Evolutionary conservation across 2,797 vertebrate genomes (phyloP).

Genomic region (Smutsia gigantea): DNA sequence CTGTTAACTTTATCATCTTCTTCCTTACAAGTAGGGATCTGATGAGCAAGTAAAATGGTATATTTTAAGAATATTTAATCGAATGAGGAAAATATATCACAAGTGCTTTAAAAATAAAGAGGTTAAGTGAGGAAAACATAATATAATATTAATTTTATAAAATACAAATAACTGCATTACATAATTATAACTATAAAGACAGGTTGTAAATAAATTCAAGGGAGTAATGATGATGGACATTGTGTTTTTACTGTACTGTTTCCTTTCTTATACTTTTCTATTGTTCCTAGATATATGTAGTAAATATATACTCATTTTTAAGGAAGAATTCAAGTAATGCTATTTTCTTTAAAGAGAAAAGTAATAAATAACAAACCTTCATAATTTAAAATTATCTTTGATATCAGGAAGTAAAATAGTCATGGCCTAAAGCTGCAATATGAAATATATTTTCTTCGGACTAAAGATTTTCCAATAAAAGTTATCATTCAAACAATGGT

Average conservation of each 20-base stretch:
- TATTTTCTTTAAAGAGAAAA: not conserved
- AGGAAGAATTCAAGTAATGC: not conserved
- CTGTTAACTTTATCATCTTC: not conserved
- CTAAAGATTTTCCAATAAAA: not conserved
- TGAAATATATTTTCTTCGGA: not conserved
- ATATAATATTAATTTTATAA: not conserved
- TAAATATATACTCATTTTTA: not conserved
- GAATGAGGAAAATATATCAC: not conserved
- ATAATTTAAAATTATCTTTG: not conserved
- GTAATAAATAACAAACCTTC: not conserved
- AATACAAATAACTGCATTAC: not conserved
- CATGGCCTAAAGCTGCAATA: not conserved
- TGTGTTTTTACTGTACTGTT: not conserved
- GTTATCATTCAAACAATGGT: not conserved
- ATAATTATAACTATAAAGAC: not conserved
- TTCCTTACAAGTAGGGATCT: not conserved
- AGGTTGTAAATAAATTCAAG: not conserved
- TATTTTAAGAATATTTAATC: not conserved
- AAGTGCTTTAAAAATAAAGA: not conserved
- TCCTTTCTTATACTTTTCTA: not conserved
- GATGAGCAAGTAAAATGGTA: not conserved
- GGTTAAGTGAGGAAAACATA: not conserved
- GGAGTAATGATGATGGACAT: not conserved
- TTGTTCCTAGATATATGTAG: not conserved
- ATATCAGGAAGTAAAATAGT: not conserved